Evolutionary conservation across 2,113 vertebrate species (phyloP).

Genomic region (Syngnathus scovelli): DNA sequence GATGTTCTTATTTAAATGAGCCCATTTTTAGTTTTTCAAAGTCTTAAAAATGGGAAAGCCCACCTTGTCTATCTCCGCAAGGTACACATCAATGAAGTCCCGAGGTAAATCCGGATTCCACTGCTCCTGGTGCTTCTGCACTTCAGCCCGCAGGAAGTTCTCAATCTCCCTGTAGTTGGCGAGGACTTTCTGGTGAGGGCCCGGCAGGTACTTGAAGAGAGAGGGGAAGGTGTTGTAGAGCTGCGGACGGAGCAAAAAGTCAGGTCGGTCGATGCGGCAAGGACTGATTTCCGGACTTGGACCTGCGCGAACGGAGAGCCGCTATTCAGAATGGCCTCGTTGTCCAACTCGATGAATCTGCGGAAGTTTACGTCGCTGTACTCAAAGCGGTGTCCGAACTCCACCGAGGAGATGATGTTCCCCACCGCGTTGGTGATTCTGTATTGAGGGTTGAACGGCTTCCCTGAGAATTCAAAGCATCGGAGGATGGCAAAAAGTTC

Average conservation of each 20-base stretch:
- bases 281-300: background rate
- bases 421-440: constrained; percentile 74
- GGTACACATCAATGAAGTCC: constrained; percentile 79
- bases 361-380: constrained; percentile 76
- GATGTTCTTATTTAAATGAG: background rate
- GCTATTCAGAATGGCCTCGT: constrained; percentile 56
- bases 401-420: constrained; percentile 79
- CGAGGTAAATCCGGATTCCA: constrained; percentile 69
- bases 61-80: constrained; percentile 80
- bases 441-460: constrained; percentile 79
- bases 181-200: constrained; percentile 71
- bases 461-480: constrained; percentile 56
- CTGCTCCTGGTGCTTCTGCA: constrained; percentile 73
- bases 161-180: constrained; percentile 51
- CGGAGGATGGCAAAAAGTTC: background rate
- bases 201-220: constrained; percentile 72
- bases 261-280: background rate
- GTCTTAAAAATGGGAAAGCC: background rate
- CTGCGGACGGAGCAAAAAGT: constrained; percentile 44
- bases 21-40: background rate
- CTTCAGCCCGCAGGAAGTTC: constrained; percentile 52
- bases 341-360: constrained; percentile 72
- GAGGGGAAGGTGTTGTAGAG: constrained; percentile 69
- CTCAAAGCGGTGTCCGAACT: constrained; percentile 83
- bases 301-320: constrained; percentile 50